Evolutionary conservation across 2,888 invertebrate species (phyloP), one percentile per base, ranked within the genome.

Genomic region (Lasius platythorax): DNA sequence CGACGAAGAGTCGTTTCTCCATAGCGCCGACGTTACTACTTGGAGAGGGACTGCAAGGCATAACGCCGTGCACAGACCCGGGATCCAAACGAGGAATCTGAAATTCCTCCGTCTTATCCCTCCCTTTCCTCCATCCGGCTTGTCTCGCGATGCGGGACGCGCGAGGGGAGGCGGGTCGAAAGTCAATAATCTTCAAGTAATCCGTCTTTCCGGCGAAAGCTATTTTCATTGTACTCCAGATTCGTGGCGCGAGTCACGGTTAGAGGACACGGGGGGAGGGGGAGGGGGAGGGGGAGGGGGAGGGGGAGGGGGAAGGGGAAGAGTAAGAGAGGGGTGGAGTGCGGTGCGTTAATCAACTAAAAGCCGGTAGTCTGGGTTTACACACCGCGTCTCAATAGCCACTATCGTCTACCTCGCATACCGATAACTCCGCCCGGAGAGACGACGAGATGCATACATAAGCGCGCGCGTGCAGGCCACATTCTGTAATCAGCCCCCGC

Each of bases 261-360:
- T 66, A 28, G 66, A 5, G n/a, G 63, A 63, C 9, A 18, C 5
- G 9, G 33, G 33, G 15, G 15, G 2, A n/a, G 15, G 15, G 2
- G 28, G 2, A 1, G 1, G 18, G 18, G 68, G 88, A 73, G 46
- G 18, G 28, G 18, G 9, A 3, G 18, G 68, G 88, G 73, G 46
- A 2, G 18, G 28, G 18, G 9, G 3, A 12, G 75, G 18, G 30
- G 40, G 2, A 15, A 5, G 58, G 12, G 3, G 3, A 33, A 33
- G 30, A 3, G 3, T 33, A 37, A n/a, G 18, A 1, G 8, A 11
- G 12, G n/a, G 58, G n/a, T 9, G 73, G 87, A 72, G 23, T 53
- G 85, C 86, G 89, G 91, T 89, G 90, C 92, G 91, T 92, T 93
- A 93, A 93, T 93, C 93, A 94, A 93, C 93, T 93, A 93, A 93